Conservation (phyloP, 2,113 vertebrate species). For the Semnornis frantzii region DNA sequence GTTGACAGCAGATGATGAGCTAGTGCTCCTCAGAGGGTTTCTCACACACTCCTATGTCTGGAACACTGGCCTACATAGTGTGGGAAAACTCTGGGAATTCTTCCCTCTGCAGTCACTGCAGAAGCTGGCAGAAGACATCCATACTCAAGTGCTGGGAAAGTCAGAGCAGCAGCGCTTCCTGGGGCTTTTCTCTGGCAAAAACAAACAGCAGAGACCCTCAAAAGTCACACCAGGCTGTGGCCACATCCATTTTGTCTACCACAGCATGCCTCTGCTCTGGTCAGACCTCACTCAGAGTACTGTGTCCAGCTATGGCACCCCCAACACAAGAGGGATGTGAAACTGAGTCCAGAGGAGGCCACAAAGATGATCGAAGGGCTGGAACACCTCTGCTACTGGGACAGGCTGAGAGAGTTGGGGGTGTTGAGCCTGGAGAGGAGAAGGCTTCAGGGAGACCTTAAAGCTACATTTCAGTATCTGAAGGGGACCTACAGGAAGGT, state of each 20-base stretch:
- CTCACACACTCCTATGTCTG: neutral
- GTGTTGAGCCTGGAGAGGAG: too few species aligned
- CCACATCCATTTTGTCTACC: neutral
- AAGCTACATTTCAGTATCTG: too few species aligned
- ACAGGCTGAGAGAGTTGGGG: too few species aligned
- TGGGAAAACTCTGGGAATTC: neutral
- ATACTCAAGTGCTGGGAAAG: neutral
- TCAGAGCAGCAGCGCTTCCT: fast-evolving
- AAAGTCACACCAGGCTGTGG: neutral
- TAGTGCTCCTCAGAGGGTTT: neutral
- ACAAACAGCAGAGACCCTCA: neutral
- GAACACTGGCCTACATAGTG: neutral
- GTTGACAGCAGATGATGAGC: neutral
- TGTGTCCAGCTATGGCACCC: too few species aligned
- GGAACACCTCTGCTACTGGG: too few species aligned
- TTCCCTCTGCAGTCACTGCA: neutral
- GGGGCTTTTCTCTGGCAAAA: neutral
- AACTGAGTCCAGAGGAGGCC: too few species aligned
- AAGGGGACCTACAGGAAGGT: too few species aligned
- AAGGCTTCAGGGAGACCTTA: too few species aligned
- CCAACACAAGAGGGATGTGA: too few species aligned
- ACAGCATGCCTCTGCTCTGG: neutral
- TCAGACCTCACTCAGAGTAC: too few species aligned
- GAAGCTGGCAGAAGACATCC: neutral
- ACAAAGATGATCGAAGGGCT: too few species aligned